Base-by-base conservation (phyloP, 2,797 vertebrate genomes). In the Leuciscus waleckii region DNA sequence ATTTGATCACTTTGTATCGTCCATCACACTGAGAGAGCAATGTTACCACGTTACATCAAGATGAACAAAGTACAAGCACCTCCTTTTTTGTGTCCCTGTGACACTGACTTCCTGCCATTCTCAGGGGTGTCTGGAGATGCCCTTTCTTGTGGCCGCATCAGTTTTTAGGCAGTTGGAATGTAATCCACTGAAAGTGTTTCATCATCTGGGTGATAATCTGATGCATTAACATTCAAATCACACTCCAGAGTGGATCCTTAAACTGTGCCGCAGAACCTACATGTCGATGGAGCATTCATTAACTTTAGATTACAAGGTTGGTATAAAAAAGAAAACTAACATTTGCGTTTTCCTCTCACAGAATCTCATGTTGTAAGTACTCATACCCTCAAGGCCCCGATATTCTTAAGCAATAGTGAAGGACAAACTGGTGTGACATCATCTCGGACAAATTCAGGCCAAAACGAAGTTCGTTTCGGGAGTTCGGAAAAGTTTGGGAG, bases 1-100 rank as follows among this genome's bases (percentile, higher is more conserved):
- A 89, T 90, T 90, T 90, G 90, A 90, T 90, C 88, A 88, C 85
- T 87, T 89, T 86, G 85, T 89, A 83, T 83, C 88, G 86, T 89
- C 88, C 89, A 89, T 90, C 90, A 90, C 81, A 78, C 80, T 63
- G 77, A 65, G 41, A 21, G 9, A 84, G 75, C 81, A 81, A 83
- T 77, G 82, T 85, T 87, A 76, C 82, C 79, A 69, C 46, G 71
- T 85, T 88, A 83, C 84, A 67, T 67, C 35, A 35, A 81, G 76
- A 85, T 81, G 85, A 89, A 90, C 86, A 87, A 87, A 87, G 81
- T 82, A 70, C 78, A 21, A 26, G 54, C 49, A 71, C 58, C 83
- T 76, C 56, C 58, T 86, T 39, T 87, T 75, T 82, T 70, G 79
- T 70, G 39, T 26, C 74, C 74, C 83, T 29, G 46, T 19, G 39